Conservation (phyloP, 2,113 vertebrate species). For the Petrocephalus microphthalmus region DNA sequence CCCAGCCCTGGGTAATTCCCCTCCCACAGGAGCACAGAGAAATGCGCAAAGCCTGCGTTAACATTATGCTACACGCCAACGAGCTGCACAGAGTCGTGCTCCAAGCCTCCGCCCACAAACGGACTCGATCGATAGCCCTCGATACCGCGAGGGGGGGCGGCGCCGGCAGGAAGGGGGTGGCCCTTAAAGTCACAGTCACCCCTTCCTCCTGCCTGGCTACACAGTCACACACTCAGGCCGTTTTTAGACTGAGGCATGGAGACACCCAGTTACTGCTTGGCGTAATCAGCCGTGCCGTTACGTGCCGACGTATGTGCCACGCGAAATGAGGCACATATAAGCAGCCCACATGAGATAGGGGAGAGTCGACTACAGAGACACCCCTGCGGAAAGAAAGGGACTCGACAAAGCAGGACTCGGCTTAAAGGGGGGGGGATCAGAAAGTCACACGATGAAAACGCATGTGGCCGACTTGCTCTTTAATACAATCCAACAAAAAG, state of each 20-base stretch:
- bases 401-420: not conserved
- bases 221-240: not conserved
- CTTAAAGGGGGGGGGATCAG: not conserved
- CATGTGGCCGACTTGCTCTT: not conserved
- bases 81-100: slow-evolving; percentile 68
- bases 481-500: not conserved
- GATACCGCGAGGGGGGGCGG: slow-evolving; percentile 70
- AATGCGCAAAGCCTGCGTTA: slow-evolving; percentile 53
- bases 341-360: not conserved
- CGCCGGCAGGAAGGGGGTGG: slow-evolving; percentile 73
- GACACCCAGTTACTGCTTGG: not conserved
- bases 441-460: not conserved
- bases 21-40: slow-evolving; percentile 22
- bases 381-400: not conserved
- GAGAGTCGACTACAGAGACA: not conserved
- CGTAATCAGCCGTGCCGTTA: not conserved
- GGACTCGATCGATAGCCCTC: slow-evolving; percentile 84
- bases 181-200: slow-evolving; percentile 44
- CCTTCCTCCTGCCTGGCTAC: not conserved
- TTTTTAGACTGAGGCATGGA: not conserved
- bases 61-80: slow-evolving; percentile 44
- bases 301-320: not conserved
- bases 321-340: not conserved
- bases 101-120: slow-evolving; percentile 62
- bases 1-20: not conserved